Conservation (phyloP, 2,797 vertebrate species). For the Petrocephalus sullivani region DNA sequence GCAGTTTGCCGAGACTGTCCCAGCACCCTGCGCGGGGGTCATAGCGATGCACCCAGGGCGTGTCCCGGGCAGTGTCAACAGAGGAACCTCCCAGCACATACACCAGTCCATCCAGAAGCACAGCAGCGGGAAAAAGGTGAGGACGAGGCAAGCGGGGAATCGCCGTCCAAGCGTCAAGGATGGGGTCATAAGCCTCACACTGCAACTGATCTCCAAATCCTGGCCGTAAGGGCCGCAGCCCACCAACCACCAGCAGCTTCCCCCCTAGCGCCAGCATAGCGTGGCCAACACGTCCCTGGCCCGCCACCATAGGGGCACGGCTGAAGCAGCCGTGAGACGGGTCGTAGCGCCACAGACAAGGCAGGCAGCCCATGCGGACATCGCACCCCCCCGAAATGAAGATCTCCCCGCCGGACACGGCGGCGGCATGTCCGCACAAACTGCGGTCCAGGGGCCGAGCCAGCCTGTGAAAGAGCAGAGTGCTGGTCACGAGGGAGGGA, state of each 20-base stretch:
- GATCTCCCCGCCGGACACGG: constrained; percentile 56
- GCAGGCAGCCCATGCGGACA: constrained; percentile 40
- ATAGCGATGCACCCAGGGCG: constrained; percentile 65
- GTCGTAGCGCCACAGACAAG: constrained; percentile 56
- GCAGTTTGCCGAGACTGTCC: constrained; percentile 67
- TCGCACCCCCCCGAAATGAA: constrained; percentile 65
- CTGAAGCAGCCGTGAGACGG: constrained; percentile 42
- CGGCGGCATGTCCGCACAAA: constrained; percentile 60
- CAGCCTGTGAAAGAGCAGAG: constrained; percentile 15
- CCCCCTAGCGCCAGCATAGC: constrained; percentile 59
- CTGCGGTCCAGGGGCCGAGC: constrained; percentile 52
- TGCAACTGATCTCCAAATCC: constrained; percentile 60
- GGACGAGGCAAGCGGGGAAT: constrained; percentile 57
- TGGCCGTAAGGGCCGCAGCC: constrained; percentile 40
- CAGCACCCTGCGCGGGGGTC: constrained; percentile 57
- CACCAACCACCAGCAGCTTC: constrained; percentile 62
- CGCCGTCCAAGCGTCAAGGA: constrained; percentile 50
- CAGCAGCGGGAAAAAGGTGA: constrained; percentile 59
- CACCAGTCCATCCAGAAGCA: constrained; percentile 56
- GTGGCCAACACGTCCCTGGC: constrained; percentile 58
- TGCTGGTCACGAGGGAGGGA: background rate
- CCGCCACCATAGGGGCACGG: constrained; percentile 55
- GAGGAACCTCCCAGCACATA: constrained; percentile 70
- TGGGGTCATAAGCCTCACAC: constrained; percentile 60
- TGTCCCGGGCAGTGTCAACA: constrained; percentile 60